phyloP scores from a whole-genome alignment of 2,888 invertebrate species.

The Galeopsomyia nigrocyanea region DNA sequence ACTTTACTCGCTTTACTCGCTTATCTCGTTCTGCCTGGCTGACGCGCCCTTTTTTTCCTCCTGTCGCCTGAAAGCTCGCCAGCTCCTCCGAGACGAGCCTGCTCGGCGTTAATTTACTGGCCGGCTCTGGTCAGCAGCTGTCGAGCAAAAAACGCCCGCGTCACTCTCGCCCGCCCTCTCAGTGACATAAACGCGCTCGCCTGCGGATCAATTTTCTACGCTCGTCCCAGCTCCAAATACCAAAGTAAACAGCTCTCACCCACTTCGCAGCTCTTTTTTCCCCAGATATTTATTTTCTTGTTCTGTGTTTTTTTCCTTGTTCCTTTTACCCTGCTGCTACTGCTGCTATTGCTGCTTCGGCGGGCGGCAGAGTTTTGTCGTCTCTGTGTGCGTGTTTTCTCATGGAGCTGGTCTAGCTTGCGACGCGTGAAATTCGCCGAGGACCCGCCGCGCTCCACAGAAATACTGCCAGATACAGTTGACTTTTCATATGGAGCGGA shows the following conservation, averaged over 20 bases:
- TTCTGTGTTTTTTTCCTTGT: not conserved
- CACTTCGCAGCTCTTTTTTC: not conserved
- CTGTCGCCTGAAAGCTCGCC: not conserved
- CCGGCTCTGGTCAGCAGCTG: not conserved
- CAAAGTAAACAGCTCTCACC: not conserved
- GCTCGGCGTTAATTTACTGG: no score
- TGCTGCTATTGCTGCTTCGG: not conserved
- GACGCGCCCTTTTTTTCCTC: no score
- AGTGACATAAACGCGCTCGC: not conserved
- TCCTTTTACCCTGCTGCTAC: not conserved
- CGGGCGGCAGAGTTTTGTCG: not conserved
- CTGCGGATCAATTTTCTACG: conserved; percentile 22
- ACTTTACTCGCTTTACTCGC: conserved; percentile 17
- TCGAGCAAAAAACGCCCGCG: not conserved
- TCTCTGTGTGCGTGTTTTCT: not conserved
- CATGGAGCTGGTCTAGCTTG: no score
- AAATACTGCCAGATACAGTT: not conserved
- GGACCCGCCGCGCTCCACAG: not conserved
- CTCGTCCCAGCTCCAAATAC: not conserved
- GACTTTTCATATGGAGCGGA: conserved; percentile 8
- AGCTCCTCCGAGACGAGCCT: no score
- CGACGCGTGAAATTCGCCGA: no score
- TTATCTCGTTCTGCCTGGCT: conserved; percentile 6
- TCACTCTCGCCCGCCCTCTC: conserved; percentile 3
- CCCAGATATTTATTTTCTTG: conserved; percentile 13